Conservation (phyloP, 2,797 vertebrate genomes). For the Anabas testudineus region DNA sequence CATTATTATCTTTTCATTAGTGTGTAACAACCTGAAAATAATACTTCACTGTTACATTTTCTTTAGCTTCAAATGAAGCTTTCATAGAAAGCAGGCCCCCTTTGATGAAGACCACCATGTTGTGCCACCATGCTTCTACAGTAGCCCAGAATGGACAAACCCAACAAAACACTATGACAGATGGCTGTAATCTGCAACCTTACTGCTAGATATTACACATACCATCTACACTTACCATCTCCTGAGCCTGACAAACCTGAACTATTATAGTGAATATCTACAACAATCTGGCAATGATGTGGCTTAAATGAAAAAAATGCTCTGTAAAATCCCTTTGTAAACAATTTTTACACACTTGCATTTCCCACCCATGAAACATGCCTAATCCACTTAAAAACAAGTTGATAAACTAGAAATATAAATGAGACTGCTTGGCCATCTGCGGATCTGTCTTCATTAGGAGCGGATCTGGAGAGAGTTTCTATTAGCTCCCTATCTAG, state of each 20-base stretch:
- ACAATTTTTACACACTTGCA: slow-evolving; percentile 44
- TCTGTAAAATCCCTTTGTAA: slow-evolving; percentile 48
- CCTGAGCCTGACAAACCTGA: not conserved
- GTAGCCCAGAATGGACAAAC: too few relatives aligned
- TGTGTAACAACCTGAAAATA: too few relatives aligned
- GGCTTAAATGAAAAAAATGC: slow-evolving; percentile 49
- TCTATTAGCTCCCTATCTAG: slow-evolving; percentile 83
- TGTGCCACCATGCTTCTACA: too few relatives aligned
- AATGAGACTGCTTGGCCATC: slow-evolving; percentile 74
- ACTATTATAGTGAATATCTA: slow-evolving; percentile 14
- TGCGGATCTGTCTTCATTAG: slow-evolving; percentile 83
- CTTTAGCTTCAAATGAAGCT: too few relatives aligned
- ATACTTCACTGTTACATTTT: too few relatives aligned
- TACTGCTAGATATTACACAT: too few relatives aligned
- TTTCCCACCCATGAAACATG: slow-evolving; percentile 36
- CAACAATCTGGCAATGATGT: slow-evolving; percentile 39
- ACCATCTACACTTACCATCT: too few relatives aligned
- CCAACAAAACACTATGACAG: too few relatives aligned
- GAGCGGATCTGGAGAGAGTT: slow-evolving; percentile 73
- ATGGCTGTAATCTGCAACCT: too few relatives aligned
- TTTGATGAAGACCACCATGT: too few relatives aligned
- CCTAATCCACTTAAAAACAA: slow-evolving; percentile 78
- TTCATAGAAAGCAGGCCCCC: too few relatives aligned
- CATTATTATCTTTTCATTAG: too few relatives aligned
- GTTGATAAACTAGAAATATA: slow-evolving; percentile 75